Base-by-base conservation (phyloP, 2,888 invertebrate species). In the Agapetus fuscipes region DNA sequence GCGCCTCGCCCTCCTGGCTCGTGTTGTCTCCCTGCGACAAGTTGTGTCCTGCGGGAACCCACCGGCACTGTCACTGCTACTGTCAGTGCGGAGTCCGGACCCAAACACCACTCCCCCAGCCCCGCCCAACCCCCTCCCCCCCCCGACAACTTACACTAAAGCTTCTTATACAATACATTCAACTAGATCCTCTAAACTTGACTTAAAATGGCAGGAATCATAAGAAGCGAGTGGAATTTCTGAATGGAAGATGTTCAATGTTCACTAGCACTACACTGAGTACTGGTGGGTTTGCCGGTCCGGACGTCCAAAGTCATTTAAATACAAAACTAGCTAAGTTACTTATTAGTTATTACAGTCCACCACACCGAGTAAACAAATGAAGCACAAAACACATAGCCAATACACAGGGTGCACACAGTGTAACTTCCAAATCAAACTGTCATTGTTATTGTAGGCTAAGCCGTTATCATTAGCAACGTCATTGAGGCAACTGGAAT, bases 1-100 rank as follows among this genome's bases (percentile, higher is more conserved):
- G 76, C 60, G 82, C 73, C 36, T 69, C 70, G 53, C 77, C 78
- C 56, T 83, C 83, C 55, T 83, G 75, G 63, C 87, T 88, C 72
- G 83, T 86, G 56, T 83, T 85, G 66, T 88, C 88, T 59, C 76
- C 82, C 70, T 87, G 86, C 62, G 88, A 86, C 76, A 87, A 74
- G 76, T 88, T 87, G 78, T 89, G 88, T 76, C 88, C 89, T 87
- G 78, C 61, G 60, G 38, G 20, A 20, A 20, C 64, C 59, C 60
- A 62, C 56, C 60, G 60, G 4, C 5, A 41, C 36, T 37, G 26
- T 34, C 27, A 20, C 25, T 26, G n/a, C n/a, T n/a, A 25, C 61
- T 53, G 34, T 38, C 42, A 28, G 34, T 30, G 29, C 37, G 30
- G 33, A 28, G 50, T 53, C 49, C 52, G 51, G 53, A 52, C 51